Conservation (phyloP, 2,888 invertebrate species). For the Tenthredo distinguenda region DNA sequence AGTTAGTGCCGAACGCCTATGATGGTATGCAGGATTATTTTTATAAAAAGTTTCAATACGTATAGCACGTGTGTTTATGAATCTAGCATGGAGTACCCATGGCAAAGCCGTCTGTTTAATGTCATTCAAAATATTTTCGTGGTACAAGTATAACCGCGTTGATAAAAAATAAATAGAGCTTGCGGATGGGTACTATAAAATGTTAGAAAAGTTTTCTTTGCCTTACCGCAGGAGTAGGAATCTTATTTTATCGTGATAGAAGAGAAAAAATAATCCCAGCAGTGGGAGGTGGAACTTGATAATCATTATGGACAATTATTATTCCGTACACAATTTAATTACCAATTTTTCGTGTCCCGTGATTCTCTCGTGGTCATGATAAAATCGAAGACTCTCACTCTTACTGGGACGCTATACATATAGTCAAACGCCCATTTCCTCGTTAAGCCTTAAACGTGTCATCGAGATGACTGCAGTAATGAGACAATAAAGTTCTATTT, state of each 20-base stretch:
- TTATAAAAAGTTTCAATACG: not conserved
- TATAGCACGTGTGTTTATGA: not conserved
- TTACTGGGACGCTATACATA: not conserved
- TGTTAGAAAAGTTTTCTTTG: not conserved
- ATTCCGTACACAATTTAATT: not conserved
- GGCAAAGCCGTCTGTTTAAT: constrained; percentile 19
- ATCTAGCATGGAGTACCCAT: not conserved
- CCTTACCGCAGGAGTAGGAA: not conserved
- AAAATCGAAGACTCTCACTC: constrained; percentile 12
- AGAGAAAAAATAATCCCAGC: not conserved
- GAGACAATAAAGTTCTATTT: constrained; percentile 19
- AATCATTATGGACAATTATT: not conserved
- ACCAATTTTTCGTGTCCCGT: not conserved
- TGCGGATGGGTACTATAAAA: not conserved
- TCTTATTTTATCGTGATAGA: not conserved
- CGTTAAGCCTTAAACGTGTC: constrained; percentile 36
- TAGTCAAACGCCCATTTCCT: constrained; percentile 38
- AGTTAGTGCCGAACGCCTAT: not conserved
- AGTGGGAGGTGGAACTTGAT: not conserved
- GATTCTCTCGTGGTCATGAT: not conserved
- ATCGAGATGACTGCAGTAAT: constrained; percentile 3
- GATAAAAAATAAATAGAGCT: constrained; percentile 7
- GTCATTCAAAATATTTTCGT: constrained; percentile 18
- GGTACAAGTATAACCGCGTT: not conserved
- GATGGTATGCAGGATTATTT: not conserved